Evolutionary conservation across 2,888 invertebrate species (phyloP).

Genomic region (Trisateles emortualis): DNA sequence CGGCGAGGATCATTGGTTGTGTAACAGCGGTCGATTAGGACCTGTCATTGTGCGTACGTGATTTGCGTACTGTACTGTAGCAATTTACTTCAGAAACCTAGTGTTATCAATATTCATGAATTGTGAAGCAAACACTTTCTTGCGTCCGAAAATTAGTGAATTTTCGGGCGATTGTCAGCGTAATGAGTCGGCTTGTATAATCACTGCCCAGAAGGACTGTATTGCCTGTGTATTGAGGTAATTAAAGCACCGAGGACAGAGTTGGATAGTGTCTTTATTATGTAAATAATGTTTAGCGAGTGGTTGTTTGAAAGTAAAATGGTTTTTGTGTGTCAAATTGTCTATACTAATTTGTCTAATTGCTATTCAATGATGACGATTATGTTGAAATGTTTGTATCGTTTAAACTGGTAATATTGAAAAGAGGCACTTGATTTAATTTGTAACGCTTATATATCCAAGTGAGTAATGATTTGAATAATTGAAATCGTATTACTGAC

Average conservation of each 20-base stretch:
- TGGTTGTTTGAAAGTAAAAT: constrained; percentile 24
- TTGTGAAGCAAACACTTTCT: constrained; percentile 62
- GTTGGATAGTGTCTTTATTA: constrained; percentile 39
- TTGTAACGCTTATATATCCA: background rate
- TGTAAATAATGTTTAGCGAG: constrained; percentile 33
- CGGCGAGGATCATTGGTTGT: constrained; percentile 75
- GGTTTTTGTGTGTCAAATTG: constrained; percentile 5
- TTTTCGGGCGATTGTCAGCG: constrained; percentile 49
- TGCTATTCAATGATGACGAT: background rate
- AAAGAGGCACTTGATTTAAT: background rate
- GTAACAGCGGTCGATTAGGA: constrained; percentile 79
- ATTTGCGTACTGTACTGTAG: constrained; percentile 50
- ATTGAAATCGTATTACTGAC: background rate
- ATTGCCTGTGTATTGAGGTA: constrained; percentile 42
- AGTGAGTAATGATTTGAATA: background rate
- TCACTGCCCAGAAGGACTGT: constrained; percentile 33
- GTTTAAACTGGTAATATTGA: background rate
- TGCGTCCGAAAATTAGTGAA: constrained; percentile 58
- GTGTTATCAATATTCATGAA: constrained; percentile 77
- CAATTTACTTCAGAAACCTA: constrained; percentile 68
- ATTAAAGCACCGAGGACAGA: constrained; percentile 48
- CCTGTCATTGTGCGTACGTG: constrained; percentile 81
- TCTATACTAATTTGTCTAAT: constrained; percentile 1
- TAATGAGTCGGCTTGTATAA: constrained; percentile 47
- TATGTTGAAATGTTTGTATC: background rate